phyloP scores from a whole-genome alignment of 2,888 invertebrate species.

The Spisula solida region DNA sequence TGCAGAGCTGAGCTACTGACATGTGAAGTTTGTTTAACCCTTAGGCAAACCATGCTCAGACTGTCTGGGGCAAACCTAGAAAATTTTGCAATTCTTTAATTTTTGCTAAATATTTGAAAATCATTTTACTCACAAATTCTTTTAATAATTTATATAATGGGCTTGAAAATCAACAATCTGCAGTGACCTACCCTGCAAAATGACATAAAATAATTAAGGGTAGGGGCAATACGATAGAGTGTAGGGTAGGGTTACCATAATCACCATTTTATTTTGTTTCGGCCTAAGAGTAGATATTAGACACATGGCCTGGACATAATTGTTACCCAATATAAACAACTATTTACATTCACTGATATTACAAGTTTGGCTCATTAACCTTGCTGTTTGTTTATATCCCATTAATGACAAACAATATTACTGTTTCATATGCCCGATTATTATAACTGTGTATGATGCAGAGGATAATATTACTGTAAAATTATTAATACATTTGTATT shows the following conservation, averaged over 20 bases:
- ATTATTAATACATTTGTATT: too few species aligned
- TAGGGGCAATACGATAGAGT: too few species aligned
- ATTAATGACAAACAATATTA: not conserved
- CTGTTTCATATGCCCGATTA: not conserved
- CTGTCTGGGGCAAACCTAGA: too few species aligned
- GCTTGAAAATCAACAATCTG: too few species aligned
- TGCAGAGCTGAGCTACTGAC: not conserved
- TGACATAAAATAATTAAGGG: too few species aligned
- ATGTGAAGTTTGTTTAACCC: constrained; percentile 2
- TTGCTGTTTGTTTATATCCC: not conserved
- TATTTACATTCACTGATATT: not conserved
- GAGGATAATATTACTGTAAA: too few species aligned
- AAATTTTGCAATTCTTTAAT: too few species aligned
- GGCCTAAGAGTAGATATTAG: not conserved
- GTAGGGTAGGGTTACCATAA: too few species aligned
- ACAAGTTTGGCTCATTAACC: not conserved
- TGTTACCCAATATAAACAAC: not conserved
- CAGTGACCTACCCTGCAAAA: too few species aligned
- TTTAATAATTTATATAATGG: too few species aligned
- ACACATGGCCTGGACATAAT: not conserved
- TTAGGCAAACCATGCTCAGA: not conserved
- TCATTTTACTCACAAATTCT: too few species aligned
- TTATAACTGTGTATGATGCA: not conserved
- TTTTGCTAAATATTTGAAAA: too few species aligned
- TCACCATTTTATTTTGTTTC: not conserved